A percentile compares a stretch with the other conserved stretches of the same genome.
phyloP scores from a whole-genome alignment of 2,113 vertebrate species.

The Melanocharis versteri region DNA sequence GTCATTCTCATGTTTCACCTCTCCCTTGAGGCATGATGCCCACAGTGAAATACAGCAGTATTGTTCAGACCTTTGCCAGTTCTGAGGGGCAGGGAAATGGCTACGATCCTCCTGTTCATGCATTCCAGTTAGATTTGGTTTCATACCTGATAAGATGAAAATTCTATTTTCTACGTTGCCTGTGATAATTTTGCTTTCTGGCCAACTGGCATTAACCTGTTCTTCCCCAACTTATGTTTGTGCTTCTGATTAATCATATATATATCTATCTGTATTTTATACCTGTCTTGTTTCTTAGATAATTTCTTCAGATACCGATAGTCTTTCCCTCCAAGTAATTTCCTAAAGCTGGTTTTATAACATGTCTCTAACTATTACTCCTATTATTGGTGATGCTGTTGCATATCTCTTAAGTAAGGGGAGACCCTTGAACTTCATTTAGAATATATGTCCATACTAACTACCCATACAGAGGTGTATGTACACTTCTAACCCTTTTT shows the following conservation, averaged over 20 bases:
- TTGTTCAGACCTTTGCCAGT: neutral
- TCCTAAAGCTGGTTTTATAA: neutral
- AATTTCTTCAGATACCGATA: neutral
- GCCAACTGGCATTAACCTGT: neutral
- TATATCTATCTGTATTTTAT: accelerated
- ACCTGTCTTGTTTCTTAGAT: neutral
- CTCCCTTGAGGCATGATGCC: neutral
- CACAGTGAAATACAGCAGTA: neutral
- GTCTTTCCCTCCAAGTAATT: neutral
- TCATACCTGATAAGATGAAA: neutral
- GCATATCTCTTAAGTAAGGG: neutral
- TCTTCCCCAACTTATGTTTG: neutral
- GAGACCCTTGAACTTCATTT: neutral
- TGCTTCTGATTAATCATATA: neutral
- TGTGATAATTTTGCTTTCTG: neutral
- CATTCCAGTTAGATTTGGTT: accelerated
- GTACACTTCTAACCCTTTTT: neutral
- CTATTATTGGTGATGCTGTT: neutral
- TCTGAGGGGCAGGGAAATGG: neutral
- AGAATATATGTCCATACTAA: neutral
- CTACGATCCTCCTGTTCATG: neutral
- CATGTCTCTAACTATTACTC: neutral
- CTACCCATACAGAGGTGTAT: neutral
- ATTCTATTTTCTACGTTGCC: neutral
- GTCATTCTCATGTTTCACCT: neutral